Base-by-base conservation (phyloP, 2,113 vertebrate species). In the Murina feae region DNA sequence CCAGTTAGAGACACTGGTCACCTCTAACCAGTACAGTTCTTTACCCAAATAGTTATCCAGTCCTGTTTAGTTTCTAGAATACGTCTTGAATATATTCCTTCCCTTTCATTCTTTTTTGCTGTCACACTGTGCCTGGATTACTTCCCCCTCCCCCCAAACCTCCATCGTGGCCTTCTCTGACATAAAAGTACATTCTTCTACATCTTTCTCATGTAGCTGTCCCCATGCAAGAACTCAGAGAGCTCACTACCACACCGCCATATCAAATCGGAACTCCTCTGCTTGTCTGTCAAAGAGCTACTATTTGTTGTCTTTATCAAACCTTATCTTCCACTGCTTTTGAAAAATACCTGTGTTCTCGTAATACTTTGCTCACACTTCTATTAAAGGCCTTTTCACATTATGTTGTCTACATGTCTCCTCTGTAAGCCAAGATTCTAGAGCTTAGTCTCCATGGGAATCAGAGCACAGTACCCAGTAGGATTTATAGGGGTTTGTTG, bases 321-420 rank as follows among this genome's bases (percentile, higher is more conserved):
- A 79, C 20, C 17, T 65, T 63, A 76, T 69, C 69, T 91, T 89
- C 81, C 39, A 74, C 63, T 58, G 53, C 55, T 91, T 86, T 86
- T 68, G 18, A 74, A 96, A 94, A 94, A 60, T 42, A 86, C 32
- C 55, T 63, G 4, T 74, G 68, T 90, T 78, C n/a, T 92, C 78
- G 35, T 23, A 63, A 60, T 39, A 81, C 42, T 86, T 90, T 42
- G 47, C 58, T 69, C n/a, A 58, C n/a, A 49, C 25, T 47, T 83
- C 39, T 87, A 25, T n/a, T n/a, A 66, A 88, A 87, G 76, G 11
- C 68, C 60, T n/a, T 80, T 80, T 51, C 47, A 44, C 13, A 72
- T 47, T 32, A 68, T 39, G 49, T 49, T 92, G 13, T 93, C 94
- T 78, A 37, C 18, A 82, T 39, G 42, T 47, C 39, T 92, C 60